Percentiles rank a stretch among this genome's conserved stretches.
These are phyloP conservation scores for Anableps anableps DNA, from an alignment of 2,797 vertebrate species.

Conservation along the genomic window DNA sequence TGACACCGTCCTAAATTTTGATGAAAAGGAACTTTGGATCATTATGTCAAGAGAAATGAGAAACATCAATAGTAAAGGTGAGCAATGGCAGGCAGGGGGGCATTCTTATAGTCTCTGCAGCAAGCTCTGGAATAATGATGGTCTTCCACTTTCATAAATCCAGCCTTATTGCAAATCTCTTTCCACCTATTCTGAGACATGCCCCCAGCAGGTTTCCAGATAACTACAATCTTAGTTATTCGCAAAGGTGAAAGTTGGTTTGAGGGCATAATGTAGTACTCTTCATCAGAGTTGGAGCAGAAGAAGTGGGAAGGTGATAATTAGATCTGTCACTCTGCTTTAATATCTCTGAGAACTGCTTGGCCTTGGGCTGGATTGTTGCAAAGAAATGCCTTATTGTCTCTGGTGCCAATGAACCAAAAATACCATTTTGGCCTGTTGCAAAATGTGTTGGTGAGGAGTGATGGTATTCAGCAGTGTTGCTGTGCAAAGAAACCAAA, in stretches of 20 bases:
- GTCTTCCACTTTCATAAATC: conserved; percentile 54
- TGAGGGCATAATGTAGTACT: conserved; percentile 66
- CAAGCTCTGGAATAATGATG: conserved; percentile 52
- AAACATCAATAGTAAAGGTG: conserved; percentile 27
- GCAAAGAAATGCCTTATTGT: conserved; percentile 69
- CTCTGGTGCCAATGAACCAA: conserved; percentile 40
- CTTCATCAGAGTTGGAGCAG: conserved; percentile 64
- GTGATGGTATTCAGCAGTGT: conserved; percentile 41
- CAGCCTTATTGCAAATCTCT: conserved; percentile 62
- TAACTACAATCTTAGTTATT: conserved; percentile 67
- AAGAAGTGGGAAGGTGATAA: conserved; percentile 71
- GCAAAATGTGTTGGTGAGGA: conserved; percentile 66
- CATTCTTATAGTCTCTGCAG: conserved; percentile 45
- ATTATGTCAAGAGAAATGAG: conserved; percentile 34
- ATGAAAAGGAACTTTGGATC: conserved; percentile 24
- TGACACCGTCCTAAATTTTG: neutral
- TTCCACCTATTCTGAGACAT: conserved; percentile 60
- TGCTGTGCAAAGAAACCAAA: conserved; percentile 14
- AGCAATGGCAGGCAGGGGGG: conserved; percentile 18
- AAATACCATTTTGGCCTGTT: conserved; percentile 32
- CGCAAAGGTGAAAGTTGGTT: conserved; percentile 73
- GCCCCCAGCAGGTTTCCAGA: conserved; percentile 65
- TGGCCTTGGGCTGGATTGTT: conserved; percentile 48
- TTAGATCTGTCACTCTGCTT: conserved; percentile 77
- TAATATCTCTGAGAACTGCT: conserved; percentile 65